Evolutionary conservation across 2,797 vertebrate genomes (phyloP).

Genomic region (Danio kyathit): DNA sequence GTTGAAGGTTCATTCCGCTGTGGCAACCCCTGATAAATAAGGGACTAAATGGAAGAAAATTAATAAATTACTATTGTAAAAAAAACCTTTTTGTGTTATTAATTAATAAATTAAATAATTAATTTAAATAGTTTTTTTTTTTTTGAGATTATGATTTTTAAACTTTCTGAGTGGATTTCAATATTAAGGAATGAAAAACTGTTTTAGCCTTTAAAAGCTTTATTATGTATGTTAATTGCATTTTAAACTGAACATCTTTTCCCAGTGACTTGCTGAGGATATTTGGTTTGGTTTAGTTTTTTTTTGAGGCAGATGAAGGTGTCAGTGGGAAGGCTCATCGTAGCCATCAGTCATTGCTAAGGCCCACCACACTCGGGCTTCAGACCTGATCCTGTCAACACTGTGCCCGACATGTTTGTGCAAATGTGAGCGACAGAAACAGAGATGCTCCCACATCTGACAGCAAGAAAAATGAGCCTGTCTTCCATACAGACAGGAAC

Average conservation of each 20-base stretch:
- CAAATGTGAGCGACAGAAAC: constrained; percentile 70
- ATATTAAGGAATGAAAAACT: background rate
- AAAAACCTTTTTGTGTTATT: too few species aligned
- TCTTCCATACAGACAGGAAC: constrained; percentile 37
- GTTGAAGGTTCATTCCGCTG: too few species aligned
- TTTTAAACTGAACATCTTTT: too few species aligned
- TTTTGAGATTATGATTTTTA: background rate
- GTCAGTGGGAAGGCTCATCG: background rate
- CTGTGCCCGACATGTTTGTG: constrained; percentile 59
- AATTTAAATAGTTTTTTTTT: too few species aligned
- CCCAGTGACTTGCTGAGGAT: too few species aligned
- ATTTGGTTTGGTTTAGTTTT: too few species aligned
- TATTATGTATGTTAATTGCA: background rate
- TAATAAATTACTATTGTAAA: too few species aligned
- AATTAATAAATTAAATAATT: too few species aligned
- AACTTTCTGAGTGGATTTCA: background rate
- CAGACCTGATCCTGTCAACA: constrained; percentile 49
- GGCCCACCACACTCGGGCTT: background rate
- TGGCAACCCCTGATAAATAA: too few species aligned
- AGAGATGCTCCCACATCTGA: constrained; percentile 67
- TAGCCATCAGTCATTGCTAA: background rate
- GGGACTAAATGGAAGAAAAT: too few species aligned
- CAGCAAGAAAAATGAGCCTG: constrained; percentile 76
- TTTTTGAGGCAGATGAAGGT: background rate
- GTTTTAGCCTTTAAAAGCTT: background rate